Percentiles rank a stretch among this genome's conserved stretches.
phyloP scores from a whole-genome alignment of 2,113 vertebrate genomes.

The Podarcis cretensis region DNA sequence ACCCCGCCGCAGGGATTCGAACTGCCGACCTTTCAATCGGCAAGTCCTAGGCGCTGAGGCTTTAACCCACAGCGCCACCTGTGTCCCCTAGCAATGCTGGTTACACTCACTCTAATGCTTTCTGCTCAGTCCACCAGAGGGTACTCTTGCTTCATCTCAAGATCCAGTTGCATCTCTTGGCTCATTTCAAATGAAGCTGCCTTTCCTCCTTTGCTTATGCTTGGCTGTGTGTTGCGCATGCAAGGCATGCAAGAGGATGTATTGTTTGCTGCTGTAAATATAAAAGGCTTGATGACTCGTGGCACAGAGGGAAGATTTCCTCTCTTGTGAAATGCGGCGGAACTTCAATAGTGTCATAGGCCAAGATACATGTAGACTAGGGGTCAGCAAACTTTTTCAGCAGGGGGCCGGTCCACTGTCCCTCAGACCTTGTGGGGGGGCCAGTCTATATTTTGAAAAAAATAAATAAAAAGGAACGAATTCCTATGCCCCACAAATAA shows the following conservation, averaged over 20 bases:
- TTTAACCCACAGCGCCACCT: too few species aligned
- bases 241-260: background rate
- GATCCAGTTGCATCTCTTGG: background rate
- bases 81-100: background rate
- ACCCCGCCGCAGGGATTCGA: too few species aligned
- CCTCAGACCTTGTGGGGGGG: too few species aligned
- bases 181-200: too few species aligned
- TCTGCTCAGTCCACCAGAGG: background rate
- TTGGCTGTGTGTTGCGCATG: rapidly evolving
- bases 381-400: too few species aligned
- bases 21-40: too few species aligned
- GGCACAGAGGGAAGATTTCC: background rate
- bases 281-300: background rate
- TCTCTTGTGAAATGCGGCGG: background rate
- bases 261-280: background rate
- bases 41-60: too few species aligned
- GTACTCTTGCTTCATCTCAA: background rate
- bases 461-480: too few species aligned
- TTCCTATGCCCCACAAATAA: too few species aligned
- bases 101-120: too few species aligned
- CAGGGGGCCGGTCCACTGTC: too few species aligned
- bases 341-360: background rate
- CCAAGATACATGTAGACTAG: background rate
- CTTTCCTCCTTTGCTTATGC: background rate
- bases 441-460: too few species aligned